Evolutionary conservation across 2,797 vertebrate species (phyloP).

Genomic region (Petrocephalus sullivani): DNA sequence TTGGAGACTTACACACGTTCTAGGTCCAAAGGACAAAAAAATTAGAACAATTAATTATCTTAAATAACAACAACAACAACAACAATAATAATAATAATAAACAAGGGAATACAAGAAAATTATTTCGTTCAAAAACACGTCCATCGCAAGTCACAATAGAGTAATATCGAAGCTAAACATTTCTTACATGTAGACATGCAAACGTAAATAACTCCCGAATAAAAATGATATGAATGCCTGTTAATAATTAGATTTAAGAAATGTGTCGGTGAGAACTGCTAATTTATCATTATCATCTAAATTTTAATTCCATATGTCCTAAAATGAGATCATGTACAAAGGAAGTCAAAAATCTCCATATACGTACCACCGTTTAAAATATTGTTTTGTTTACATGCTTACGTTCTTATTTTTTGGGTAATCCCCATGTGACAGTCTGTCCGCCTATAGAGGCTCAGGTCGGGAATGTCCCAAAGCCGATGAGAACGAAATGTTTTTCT

Average conservation of each 20-base stretch:
- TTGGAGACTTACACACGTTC: background rate
- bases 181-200: background rate
- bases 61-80: background rate
- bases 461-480: conserved; percentile 40
- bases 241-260: background rate
- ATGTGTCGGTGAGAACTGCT: background rate
- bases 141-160: background rate
- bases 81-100: background rate
- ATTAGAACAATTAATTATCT: too few species aligned
- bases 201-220: background rate
- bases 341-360: background rate
- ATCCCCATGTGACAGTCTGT: conserved; percentile 32
- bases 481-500: conserved; percentile 25
- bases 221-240: background rate
- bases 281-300: background rate
- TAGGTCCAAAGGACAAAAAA: background rate
- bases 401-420: conserved; percentile 31
- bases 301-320: background rate
- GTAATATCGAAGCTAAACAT: background rate
- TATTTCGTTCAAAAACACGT: background rate
- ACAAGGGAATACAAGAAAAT: background rate
- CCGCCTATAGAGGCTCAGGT: conserved; percentile 5
- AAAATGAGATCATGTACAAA: background rate
- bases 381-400: conserved; percentile 25
- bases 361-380: background rate